A percentile compares a stretch with the other conserved stretches of the same genome.
Evolutionary conservation across 2,113 vertebrate species (phyloP).

Genomic region (Crotalus tigris): DNA sequence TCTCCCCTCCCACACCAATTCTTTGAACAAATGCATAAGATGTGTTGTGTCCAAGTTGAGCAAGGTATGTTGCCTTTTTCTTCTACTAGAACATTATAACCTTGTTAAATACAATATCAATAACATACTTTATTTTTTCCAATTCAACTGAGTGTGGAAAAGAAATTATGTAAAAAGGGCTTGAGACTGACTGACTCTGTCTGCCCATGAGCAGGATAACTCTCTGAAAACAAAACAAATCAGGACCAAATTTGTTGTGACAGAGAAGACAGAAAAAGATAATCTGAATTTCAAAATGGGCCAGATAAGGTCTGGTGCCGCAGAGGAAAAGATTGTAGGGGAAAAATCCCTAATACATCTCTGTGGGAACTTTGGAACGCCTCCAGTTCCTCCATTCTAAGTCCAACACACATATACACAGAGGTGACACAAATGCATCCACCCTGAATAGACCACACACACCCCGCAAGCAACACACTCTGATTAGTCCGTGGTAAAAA

Average conservation of each 20-base stretch:
- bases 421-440: background rate
- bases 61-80: background rate
- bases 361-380: background rate
- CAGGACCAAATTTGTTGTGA: background rate
- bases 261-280: background rate
- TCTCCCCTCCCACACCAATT: background rate
- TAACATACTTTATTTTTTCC: background rate
- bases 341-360: background rate
- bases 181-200: background rate
- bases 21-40: background rate
- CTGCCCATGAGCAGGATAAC: background rate
- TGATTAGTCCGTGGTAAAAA: background rate
- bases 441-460: background rate
- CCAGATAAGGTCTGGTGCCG: background rate
- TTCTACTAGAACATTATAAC: background rate
- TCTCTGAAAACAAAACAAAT: background rate
- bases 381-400: background rate
- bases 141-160: background rate
- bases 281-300: background rate
- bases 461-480: background rate
- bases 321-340: background rate
- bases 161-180: background rate
- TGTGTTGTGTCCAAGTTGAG: background rate
- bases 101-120: background rate
- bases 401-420: background rate